Percentiles rank a stretch among this genome's conserved stretches.
Conservation (phyloP, 2,888 invertebrate genomes). For the Galerucella pusilla region DNA sequence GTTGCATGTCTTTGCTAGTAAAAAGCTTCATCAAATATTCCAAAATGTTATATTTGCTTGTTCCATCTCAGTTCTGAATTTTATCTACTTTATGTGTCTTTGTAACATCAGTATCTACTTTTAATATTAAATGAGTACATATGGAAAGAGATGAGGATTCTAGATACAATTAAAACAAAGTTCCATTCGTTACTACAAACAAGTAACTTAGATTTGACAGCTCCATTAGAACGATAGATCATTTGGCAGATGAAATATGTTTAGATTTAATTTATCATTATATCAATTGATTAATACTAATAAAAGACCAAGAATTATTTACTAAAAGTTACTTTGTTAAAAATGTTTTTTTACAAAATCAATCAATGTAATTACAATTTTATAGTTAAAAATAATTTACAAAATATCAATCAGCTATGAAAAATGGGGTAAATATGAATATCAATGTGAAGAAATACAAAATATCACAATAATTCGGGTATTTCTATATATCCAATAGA, state of each 20-base stretch:
- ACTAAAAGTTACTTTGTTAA: neutral
- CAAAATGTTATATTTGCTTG: no score
- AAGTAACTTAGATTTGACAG: neutral
- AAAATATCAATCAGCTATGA: no score
- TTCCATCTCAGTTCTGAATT: no score
- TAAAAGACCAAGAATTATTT: neutral
- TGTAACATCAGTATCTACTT: no score
- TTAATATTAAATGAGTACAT: no score
- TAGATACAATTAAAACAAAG: neutral
- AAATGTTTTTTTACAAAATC: no score
- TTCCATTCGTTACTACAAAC: neutral
- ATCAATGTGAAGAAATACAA: neutral
- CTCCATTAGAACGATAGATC: neutral
- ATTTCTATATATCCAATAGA: neutral
- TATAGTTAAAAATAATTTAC: neutral
- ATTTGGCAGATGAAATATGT: slow-evolving; percentile 1
- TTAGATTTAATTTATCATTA: neutral
- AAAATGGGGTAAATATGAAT: neutral
- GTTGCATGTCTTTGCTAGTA: no score
- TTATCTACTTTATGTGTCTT: no score
- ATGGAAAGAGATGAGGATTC: neutral
- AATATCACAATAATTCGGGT: neutral
- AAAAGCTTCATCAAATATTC: no score
- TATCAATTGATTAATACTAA: slow-evolving; percentile 4
- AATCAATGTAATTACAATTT: neutral